These are phyloP conservation scores for Alviniconcha strummeri DNA, from an alignment of 2,888 invertebrate genomes.

Conservation along the genomic window DNA sequence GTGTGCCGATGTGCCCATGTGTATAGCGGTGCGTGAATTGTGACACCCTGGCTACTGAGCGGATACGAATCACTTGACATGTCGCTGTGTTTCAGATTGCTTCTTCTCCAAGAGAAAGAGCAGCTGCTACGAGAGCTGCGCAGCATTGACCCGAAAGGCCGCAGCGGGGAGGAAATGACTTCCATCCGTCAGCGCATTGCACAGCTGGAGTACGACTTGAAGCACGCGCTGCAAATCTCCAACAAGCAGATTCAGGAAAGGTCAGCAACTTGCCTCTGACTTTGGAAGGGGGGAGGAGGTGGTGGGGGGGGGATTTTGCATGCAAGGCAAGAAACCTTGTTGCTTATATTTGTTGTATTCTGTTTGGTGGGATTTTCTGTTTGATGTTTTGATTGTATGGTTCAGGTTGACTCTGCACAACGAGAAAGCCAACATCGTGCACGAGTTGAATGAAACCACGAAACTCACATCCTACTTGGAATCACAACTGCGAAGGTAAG, in stretches of 20 bases:
- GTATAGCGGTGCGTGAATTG: too few species aligned
- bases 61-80: too few species aligned
- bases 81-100: constrained; percentile 76
- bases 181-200: constrained; percentile 90
- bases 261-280: constrained; percentile 55
- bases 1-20: too few species aligned
- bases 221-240: constrained; percentile 91
- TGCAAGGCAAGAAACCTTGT: too few species aligned
- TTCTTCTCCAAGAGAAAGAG: constrained; percentile 96
- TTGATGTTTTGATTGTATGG: too few species aligned
- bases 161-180: constrained; percentile 89
- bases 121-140: constrained; percentile 91
- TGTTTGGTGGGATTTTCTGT: too few species aligned
- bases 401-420: constrained; percentile 87
- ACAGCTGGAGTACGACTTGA: constrained; percentile 91
- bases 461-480: constrained; percentile 92
- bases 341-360: too few species aligned
- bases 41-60: too few species aligned
- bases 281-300: too few species aligned
- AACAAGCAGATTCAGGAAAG: constrained; percentile 95
- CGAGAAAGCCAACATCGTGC: constrained; percentile 89
- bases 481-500: constrained; percentile 79
- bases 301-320: too few species aligned
- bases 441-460: constrained; percentile 91
- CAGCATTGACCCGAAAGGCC: constrained; percentile 79